phyloP scores from a whole-genome alignment of 2,888 invertebrate species.

The Apotomis betuletana region DNA sequence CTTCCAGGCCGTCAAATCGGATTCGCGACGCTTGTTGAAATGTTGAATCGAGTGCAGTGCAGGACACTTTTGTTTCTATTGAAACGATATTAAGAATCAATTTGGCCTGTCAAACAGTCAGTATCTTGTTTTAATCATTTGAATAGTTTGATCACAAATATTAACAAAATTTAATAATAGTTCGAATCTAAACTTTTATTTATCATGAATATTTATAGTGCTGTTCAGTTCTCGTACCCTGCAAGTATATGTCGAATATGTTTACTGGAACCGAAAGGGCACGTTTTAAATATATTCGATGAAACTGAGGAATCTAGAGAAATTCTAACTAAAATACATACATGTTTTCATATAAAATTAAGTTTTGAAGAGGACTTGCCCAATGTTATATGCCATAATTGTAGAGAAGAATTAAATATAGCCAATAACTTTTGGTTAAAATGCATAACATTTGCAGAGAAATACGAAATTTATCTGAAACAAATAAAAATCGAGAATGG shows the following conservation, averaged over 20 bases:
- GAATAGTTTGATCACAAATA: too few relatives aligned
- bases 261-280: constrained; percentile 48
- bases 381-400: constrained; percentile 60
- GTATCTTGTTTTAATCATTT: too few relatives aligned
- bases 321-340: constrained; percentile 59
- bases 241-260: constrained; percentile 64
- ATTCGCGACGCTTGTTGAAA: too few relatives aligned
- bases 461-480: constrained; percentile 51
- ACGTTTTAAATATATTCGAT: constrained; percentile 54
- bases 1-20: too few relatives aligned
- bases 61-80: too few relatives aligned
- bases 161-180: too few relatives aligned
- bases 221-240: background rate
- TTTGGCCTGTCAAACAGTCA: too few relatives aligned
- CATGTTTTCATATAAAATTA: constrained; percentile 67
- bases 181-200: too few relatives aligned
- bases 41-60: too few relatives aligned
- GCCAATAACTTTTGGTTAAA: constrained; percentile 65
- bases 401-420: constrained; percentile 60
- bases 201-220: background rate
- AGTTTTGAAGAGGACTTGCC: constrained; percentile 57
- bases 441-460: constrained; percentile 64
- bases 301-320: constrained; percentile 52
- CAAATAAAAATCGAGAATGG: constrained; percentile 10
- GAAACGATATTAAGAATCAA: too few relatives aligned